Base-by-base conservation (phyloP, 2,113 vertebrate genomes). In the Thryonomys swinderianus region DNA sequence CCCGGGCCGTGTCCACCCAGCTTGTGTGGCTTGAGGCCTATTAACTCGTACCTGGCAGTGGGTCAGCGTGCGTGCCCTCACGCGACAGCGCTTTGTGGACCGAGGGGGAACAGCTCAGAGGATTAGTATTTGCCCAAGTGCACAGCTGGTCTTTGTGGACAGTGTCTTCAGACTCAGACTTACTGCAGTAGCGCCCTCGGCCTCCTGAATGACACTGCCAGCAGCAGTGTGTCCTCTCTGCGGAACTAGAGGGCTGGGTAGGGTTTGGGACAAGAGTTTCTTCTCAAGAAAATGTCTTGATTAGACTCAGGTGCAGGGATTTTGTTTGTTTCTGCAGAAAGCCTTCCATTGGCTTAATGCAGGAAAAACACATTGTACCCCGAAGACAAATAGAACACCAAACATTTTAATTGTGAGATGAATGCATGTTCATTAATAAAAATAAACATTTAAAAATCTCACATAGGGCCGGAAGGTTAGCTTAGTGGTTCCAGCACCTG, bases 241-340 rank as follows among this genome's bases (percentile, higher is more conserved):
- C 59, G 71, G 55, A 37, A 62, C 5, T 20, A 62, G 57, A 64
- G 23, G 23, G 30, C 67, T 57, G 30, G 7, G 51, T 64, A 74
- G 40, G 34, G 51, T 91, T 71, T 87, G 27, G 37, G 37, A 10
- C 40, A 89, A 40, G 76, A 3, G n/a, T 84, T 30, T 90, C 61
- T 85, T 91, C 59, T 64, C n/a, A 62, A 90, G 76, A 73, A 80
- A 87, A 62, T 30, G 11, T 69, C 14, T 78, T 18, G 23, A 0
- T 51, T 73, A 40, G 13, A 88, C 23, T 80, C 8, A 81, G 23
- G n/a, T 66, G 12, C 48, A 81, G 14, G 8, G 34, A 21, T 71
- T 55, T 84, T 95, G 10, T 53, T 91, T 91, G 40, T 62, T 53
- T 95, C 69, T 82, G 45, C 1, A 69, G 25, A 94, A 90, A 42